Base-by-base conservation (phyloP, 2,113 vertebrate genomes). In the Cavia aperea region DNA sequence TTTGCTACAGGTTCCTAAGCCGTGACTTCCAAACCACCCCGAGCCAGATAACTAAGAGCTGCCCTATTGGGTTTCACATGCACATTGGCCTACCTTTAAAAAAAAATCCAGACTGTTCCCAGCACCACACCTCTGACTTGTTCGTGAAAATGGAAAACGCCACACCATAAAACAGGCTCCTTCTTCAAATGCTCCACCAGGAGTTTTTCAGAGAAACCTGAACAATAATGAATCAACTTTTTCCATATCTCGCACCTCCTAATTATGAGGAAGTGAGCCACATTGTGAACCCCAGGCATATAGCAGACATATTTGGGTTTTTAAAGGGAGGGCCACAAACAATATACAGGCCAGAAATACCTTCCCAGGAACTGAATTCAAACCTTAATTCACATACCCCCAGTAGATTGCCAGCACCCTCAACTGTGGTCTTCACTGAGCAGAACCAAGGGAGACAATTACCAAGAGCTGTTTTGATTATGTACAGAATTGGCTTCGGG, bases 101-200 rank as follows among this genome's bases (percentile, higher is more conserved):
- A 90, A 54, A 88, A 89, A 26, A 21, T 43, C 54, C 16, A 66
- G 26, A 0, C 24, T 33, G 36, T 81, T 89, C 62, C 81, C 60
- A 58, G 58, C 16, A 15, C 46, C 65, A 54, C 70, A 72, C 70
- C 31, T 82, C 39, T 75, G 13, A 39, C n/a, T 89, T 90, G 75
- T 60, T 68, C 43, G 13, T 84, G 83, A 49, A 93, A 81, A 82
- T 81, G 88, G 92, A 90, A 90, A 89, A 88, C 51, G 86, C 65
- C 12, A 26, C 16, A 63, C 58, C 13, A 31, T 88, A 92, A 81
- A 93, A 78, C 26, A 66, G 49, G 18, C 54, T 62, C 58, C n/a
- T 75, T 92, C 81, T 93, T 54, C 86, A 89, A 86, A 93, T 65
- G 31, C 56, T 36, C 62, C 46, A 75, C 36, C 39, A 93, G 51